A percentile compares a stretch with the other conserved stretches of the same genome.
Evolutionary conservation across 2,797 vertebrate genomes (phyloP).

Genomic region (Cebuella pygmaea): DNA sequence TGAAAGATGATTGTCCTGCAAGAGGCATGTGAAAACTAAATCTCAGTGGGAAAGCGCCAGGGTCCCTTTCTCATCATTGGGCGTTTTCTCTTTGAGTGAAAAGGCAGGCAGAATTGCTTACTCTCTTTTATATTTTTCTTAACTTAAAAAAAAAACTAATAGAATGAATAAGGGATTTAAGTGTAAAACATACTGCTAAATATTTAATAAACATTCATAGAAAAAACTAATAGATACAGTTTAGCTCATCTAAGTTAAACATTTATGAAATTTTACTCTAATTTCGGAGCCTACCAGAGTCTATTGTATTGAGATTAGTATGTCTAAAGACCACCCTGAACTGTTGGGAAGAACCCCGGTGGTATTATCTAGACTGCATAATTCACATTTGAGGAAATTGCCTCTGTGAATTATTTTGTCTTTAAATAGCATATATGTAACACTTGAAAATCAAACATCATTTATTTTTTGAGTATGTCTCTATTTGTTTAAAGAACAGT

Average conservation of each 20-base stretch:
- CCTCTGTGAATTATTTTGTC: neutral
- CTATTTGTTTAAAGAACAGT: neutral
- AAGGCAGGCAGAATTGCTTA: neutral
- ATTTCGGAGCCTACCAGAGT: neutral
- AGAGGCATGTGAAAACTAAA: neutral
- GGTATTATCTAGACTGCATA: neutral
- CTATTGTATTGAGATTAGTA: neutral
- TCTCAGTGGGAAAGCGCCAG: neutral
- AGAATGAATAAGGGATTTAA: too few species aligned
- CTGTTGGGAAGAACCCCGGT: neutral
- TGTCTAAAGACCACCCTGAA: neutral
- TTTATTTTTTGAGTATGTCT: neutral
- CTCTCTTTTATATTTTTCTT: neutral
- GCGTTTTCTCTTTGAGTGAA: neutral
- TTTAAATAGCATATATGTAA: neutral
- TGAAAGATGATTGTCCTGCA: neutral
- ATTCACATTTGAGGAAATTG: conserved; percentile 9
- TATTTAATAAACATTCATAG: too few species aligned
- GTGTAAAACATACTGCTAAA: too few species aligned
- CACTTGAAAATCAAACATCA: neutral
- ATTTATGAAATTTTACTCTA: neutral
- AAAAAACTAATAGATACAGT: neutral
- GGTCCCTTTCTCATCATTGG: neutral
- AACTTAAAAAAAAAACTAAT: neutral
- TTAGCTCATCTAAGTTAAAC: neutral